Evolutionary conservation across 2,797 vertebrate species (phyloP).

Genomic region (Ciconia nigra): DNA sequence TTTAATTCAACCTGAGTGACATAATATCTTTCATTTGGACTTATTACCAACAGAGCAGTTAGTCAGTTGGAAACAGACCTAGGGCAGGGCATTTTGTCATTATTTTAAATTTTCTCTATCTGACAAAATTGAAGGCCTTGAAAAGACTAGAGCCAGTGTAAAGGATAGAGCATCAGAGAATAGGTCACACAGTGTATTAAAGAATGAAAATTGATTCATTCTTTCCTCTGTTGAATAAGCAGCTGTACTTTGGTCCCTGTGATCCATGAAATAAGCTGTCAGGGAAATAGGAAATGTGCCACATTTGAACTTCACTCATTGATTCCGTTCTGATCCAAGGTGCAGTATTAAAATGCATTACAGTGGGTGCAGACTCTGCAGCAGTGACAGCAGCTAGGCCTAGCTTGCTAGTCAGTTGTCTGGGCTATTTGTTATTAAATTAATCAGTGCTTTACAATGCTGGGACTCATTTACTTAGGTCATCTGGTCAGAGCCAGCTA

Average conservation of each 20-base stretch:
- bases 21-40: slow-evolving; percentile 70
- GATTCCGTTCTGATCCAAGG: slow-evolving; percentile 67
- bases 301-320: slow-evolving; percentile 72
- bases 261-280: slow-evolving; percentile 88
- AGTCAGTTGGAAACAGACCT: slow-evolving; percentile 74
- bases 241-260: slow-evolving; percentile 78
- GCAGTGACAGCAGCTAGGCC: background rate
- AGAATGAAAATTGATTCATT: slow-evolving; percentile 78
- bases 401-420: background rate
- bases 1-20: slow-evolving; percentile 69
- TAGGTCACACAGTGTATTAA: slow-evolving; percentile 76
- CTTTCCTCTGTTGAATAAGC: slow-evolving; percentile 79
- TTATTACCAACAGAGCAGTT: slow-evolving; percentile 71
- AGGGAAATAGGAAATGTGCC: slow-evolving; percentile 79
- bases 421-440: background rate
- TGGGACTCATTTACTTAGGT: slow-evolving; percentile 14
- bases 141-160: slow-evolving; percentile 66
- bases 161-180: slow-evolving; percentile 54
- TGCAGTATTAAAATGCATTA: slow-evolving; percentile 74
- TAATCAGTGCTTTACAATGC: background rate
- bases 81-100: slow-evolving; percentile 69
- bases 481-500: background rate
- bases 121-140: slow-evolving; percentile 75
- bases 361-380: background rate
- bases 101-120: slow-evolving; percentile 76